Conservation (phyloP, 2,113 vertebrate genomes). For the Coturnix japonica region DNA sequence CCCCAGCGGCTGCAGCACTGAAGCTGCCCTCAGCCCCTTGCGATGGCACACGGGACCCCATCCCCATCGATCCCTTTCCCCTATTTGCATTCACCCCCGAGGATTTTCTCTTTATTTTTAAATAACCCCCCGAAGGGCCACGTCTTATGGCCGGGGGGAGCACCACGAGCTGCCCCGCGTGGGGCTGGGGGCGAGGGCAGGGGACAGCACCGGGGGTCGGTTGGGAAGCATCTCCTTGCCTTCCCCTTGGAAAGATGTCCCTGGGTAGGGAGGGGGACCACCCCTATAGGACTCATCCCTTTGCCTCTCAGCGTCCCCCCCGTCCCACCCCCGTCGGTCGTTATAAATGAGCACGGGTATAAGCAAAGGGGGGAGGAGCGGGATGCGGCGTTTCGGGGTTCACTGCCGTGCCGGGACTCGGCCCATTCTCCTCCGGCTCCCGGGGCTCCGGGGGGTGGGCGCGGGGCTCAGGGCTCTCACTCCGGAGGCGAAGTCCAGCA, state of each 20-base stretch:
- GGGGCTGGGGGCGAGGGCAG: background rate
- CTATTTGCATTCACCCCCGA: background rate
- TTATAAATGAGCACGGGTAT: background rate
- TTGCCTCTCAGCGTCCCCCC: background rate
- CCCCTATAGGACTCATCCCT: background rate
- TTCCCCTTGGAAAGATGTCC: background rate
- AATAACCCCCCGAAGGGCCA: background rate
- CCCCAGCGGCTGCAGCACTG: background rate
- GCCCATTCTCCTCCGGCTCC: slow-evolving; percentile 69
- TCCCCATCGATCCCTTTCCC: background rate
- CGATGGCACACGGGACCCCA: background rate
- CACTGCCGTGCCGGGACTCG: background rate
- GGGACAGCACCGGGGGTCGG: background rate
- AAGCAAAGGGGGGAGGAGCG: background rate
- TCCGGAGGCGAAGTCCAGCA: slow-evolving; percentile 78
- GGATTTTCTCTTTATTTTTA: background rate
- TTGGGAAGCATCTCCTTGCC: background rate
- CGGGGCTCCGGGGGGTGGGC: slow-evolving; percentile 66
- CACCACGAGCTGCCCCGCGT: background rate
- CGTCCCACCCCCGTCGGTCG: background rate
- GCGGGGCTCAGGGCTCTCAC: slow-evolving; percentile 53
- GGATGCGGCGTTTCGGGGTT: rapidly evolving
- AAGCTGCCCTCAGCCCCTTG: background rate
- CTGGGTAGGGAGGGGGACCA: background rate
- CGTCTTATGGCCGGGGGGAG: background rate